Evolutionary conservation across 2,888 invertebrate species (phyloP).

Genomic region (Ochlodes sylvanus): DNA sequence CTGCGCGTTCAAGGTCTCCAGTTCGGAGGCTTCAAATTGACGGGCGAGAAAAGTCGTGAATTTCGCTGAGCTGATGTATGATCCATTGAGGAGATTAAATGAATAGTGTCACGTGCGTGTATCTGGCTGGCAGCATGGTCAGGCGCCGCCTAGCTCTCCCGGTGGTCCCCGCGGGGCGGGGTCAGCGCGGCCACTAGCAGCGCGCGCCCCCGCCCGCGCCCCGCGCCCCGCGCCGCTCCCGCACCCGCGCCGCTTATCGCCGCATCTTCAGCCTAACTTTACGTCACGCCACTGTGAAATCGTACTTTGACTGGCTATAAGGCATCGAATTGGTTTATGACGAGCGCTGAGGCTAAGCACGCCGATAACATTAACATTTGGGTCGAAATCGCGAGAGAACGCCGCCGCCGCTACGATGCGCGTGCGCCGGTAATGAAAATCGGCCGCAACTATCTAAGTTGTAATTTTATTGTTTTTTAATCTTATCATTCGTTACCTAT

Average conservation of each 20-base stretch:
- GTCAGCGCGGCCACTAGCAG: slow-evolving; percentile 79
- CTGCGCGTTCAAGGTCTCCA: slow-evolving; percentile 27
- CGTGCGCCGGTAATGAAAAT: slow-evolving; percentile 36
- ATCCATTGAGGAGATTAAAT: slow-evolving; percentile 57
- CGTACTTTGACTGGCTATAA: slow-evolving; percentile 47
- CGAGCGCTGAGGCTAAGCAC: slow-evolving; percentile 58
- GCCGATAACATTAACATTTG: slow-evolving; percentile 57
- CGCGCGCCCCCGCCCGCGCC: slow-evolving; percentile 62
- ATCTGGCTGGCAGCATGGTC: slow-evolving; percentile 55
- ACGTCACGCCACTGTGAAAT: slow-evolving; percentile 63
- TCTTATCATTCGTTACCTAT: too few relatives aligned
- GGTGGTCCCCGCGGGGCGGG: slow-evolving; percentile 84
- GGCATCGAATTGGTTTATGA: slow-evolving; percentile 47
- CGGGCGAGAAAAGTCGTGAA: slow-evolving; percentile 41
- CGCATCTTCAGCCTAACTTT: slow-evolving; percentile 78
- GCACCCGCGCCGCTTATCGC: slow-evolving; percentile 72
- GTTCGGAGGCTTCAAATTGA: slow-evolving; percentile 16
- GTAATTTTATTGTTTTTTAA: not conserved
- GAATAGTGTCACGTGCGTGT: slow-evolving; percentile 64
- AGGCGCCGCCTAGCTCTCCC: slow-evolving; percentile 82
- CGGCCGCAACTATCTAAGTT: not conserved
- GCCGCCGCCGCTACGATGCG: slow-evolving; percentile 13
- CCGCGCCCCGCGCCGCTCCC: slow-evolving; percentile 53
- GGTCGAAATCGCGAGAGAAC: slow-evolving; percentile 5
- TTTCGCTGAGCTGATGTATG: slow-evolving; percentile 52